A percentile compares a stretch with the other conserved stretches of the same genome.
phyloP scores from a whole-genome alignment of 2,888 invertebrate genomes.

The Odontocerum albicorne region DNA sequence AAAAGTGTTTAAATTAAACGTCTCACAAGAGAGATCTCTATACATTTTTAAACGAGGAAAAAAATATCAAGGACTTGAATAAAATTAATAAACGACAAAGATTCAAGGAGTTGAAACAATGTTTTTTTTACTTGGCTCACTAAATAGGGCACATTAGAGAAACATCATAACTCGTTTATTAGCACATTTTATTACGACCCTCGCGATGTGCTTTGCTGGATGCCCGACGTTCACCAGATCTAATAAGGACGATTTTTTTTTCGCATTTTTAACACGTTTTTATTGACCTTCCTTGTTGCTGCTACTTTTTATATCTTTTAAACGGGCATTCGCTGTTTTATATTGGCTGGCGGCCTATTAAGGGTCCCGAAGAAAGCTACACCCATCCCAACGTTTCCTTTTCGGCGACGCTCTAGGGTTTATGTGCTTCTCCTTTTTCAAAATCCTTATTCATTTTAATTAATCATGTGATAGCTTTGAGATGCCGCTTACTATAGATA shows the following conservation, averaged over 20 bases:
- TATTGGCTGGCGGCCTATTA: constrained; percentile 33
- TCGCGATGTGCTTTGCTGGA: constrained; percentile 21
- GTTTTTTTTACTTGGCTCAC: constrained; percentile 8
- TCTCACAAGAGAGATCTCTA: no score
- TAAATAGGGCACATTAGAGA: constrained; percentile 25
- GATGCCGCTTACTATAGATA: no score
- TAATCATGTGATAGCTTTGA: no score
- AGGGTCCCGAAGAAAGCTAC: neutral
- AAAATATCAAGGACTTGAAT: no score
- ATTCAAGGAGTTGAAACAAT: neutral
- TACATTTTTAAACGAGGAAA: no score
- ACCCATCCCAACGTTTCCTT: neutral
- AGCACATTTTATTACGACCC: constrained; percentile 12
- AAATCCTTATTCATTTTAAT: no score
- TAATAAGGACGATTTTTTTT: constrained; percentile 34
- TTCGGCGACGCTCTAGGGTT: constrained; percentile 2
- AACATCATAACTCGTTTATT: constrained; percentile 29
- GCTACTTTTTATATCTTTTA: constrained; percentile 36
- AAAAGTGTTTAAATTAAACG: no score
- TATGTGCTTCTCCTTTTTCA: no score
- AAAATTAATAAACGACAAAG: constrained; percentile 15
- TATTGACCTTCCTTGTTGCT: constrained; percentile 32
- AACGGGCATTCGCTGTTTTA: constrained; percentile 34
- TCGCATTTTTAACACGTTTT: constrained; percentile 35
- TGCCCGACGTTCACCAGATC: constrained; percentile 25